Evolutionary conservation across 2,797 vertebrate species (phyloP).

Genomic region (Acropternis orthonyx): DNA sequence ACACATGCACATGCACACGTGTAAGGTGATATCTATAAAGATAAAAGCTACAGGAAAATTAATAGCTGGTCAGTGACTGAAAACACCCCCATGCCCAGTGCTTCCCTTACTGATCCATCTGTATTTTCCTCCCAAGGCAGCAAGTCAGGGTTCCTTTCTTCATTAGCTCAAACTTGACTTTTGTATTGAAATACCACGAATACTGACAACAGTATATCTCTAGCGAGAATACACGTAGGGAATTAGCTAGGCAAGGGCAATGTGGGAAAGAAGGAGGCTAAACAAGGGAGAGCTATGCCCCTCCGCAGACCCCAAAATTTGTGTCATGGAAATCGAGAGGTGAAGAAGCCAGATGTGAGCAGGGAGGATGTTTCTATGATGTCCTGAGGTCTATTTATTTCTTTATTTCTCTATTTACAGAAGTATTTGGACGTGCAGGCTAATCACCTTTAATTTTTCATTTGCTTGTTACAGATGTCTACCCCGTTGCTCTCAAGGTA

Average conservation of each 20-base stretch:
- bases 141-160: not conserved
- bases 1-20: no score
- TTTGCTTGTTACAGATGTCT: conserved; percentile 87
- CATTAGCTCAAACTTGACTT: not conserved
- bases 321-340: not conserved
- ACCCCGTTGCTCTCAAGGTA: conserved; percentile 85
- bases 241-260: not conserved
- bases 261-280: not conserved
- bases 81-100: not conserved
- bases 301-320: not conserved
- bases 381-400: conserved; percentile 55
- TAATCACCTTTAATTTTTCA: conserved; percentile 87
- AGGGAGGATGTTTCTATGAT: conserved; percentile 18
- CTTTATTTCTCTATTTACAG: conserved; percentile 70
- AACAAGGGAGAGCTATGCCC: not conserved
- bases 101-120: not conserved
- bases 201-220: not conserved
- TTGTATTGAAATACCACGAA: not conserved
- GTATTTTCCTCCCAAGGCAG: not conserved
- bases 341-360: not conserved
- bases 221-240: not conserved
- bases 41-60: not conserved
- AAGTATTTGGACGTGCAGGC: conserved; percentile 69
- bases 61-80: not conserved
- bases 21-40: not conserved